Conservation (phyloP, 2,888 invertebrate genomes). For the Pammene fasciana region DNA sequence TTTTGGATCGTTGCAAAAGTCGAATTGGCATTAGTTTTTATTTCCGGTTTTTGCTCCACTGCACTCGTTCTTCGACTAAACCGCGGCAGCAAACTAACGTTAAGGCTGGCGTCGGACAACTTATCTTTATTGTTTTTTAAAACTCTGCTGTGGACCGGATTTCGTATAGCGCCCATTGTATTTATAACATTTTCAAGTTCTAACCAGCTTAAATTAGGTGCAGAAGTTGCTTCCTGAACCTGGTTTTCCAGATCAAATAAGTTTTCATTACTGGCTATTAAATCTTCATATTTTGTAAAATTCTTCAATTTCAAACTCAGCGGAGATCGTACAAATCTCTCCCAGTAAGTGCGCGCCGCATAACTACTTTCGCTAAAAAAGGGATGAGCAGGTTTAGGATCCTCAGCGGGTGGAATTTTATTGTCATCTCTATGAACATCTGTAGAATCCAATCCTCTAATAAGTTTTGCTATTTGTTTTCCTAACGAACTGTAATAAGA, state of each 20-base stretch:
- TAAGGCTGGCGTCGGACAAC: constrained; percentile 52
- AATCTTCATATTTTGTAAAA: constrained; percentile 50
- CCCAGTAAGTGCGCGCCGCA: constrained; percentile 69
- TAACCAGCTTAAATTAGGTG: constrained; percentile 57
- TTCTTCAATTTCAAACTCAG: constrained; percentile 48
- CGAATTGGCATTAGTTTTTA: not conserved
- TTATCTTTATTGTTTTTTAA: constrained; percentile 37
- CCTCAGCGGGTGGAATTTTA: constrained; percentile 53
- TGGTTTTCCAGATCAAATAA: constrained; percentile 69
- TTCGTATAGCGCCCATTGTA: constrained; percentile 51
- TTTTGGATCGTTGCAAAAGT: not conserved
- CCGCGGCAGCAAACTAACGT: constrained; percentile 61
- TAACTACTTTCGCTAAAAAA: constrained; percentile 59
- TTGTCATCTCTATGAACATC: constrained; percentile 56
- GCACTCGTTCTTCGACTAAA: not conserved
- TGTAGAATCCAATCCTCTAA: constrained; percentile 61
- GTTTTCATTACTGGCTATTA: constrained; percentile 61
- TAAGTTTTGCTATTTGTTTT: constrained; percentile 71
- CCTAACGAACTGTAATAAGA: constrained; percentile 68
- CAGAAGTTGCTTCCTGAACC: constrained; percentile 60
- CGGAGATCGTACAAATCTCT: constrained; percentile 71
- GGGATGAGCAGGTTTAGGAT: constrained; percentile 48
- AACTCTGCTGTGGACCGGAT: not conserved
- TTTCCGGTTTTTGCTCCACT: not conserved
- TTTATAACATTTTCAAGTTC: constrained; percentile 72